Evolutionary conservation across 2,113 vertebrate species (phyloP).

Genomic region (Gymnorhina tibicen): DNA sequence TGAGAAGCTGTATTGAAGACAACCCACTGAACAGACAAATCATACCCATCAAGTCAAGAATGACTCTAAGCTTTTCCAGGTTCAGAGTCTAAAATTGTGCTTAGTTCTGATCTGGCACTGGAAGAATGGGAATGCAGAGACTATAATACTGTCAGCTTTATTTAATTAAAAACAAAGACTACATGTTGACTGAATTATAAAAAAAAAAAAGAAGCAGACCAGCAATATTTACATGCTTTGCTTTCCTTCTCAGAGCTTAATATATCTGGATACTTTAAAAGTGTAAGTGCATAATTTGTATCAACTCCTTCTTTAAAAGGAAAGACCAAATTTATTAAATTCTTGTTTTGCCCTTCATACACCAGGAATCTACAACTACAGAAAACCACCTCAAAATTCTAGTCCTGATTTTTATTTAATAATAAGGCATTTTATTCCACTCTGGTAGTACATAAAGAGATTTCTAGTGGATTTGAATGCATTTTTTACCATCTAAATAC

Average conservation of each 20-base stretch:
- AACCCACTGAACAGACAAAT: background rate
- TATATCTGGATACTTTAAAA: background rate
- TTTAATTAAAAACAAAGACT: conserved; percentile 28
- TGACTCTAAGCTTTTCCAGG: background rate
- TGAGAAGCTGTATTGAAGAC: background rate
- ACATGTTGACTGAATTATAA: background rate
- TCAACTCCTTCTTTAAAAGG: background rate
- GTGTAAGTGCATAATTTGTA: background rate
- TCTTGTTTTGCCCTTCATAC: background rate
- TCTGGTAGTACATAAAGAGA: background rate
- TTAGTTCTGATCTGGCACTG: background rate
- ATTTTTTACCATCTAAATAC: background rate
- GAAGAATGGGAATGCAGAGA: background rate
- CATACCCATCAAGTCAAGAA: background rate
- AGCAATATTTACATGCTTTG: background rate
- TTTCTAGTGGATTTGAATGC: background rate
- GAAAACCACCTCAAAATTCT: background rate
- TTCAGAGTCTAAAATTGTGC: background rate
- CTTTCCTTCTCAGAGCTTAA: background rate
- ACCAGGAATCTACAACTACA: background rate
- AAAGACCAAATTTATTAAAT: background rate
- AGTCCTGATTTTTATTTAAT: background rate
- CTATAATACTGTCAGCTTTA: background rate
- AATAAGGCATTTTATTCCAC: background rate
- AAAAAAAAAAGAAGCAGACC: background rate